phyloP scores from a whole-genome alignment of 2,113 vertebrate species.

The Misgurnus anguillicaudatus region DNA sequence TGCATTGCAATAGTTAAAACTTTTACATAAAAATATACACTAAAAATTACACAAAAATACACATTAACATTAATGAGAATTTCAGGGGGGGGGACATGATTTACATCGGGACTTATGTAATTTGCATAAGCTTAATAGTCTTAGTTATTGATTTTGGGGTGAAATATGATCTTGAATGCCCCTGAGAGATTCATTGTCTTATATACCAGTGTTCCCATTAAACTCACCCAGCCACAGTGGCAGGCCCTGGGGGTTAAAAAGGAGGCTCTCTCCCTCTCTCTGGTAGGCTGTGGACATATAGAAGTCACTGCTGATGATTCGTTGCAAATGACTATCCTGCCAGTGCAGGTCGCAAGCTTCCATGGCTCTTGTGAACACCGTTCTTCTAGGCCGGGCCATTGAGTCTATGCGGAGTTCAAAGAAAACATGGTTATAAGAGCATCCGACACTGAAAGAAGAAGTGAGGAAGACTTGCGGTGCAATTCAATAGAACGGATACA shows the following conservation, averaged over 20 bases:
- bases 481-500: conserved; percentile 50
- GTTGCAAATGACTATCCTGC: conserved; percentile 98
- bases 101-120: too few relatives aligned
- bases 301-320: conserved; percentile 96
- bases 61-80: too few relatives aligned
- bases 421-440: neutral
- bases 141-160: neutral
- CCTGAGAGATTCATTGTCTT: neutral
- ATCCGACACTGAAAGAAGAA: neutral
- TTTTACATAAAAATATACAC: too few relatives aligned
- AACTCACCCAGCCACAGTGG: conserved; percentile 91
- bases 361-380: conserved; percentile 91
- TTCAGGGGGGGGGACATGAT: too few relatives aligned
- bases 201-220: neutral
- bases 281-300: conserved; percentile 91
- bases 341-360: conserved; percentile 97
- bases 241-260: conserved; percentile 94
- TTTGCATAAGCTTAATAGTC: too few relatives aligned
- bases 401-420: conserved; percentile 66
- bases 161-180: neutral
- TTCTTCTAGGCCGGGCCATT: conserved; percentile 87
- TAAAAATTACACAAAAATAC: too few relatives aligned
- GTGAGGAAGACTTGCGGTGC: neutral
- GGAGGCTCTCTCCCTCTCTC: conserved; percentile 89
- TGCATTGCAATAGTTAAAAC: too few relatives aligned